Evolutionary conservation across 2,797 vertebrate species (phyloP).

Genomic region (Etheostoma nigrum): DNA sequence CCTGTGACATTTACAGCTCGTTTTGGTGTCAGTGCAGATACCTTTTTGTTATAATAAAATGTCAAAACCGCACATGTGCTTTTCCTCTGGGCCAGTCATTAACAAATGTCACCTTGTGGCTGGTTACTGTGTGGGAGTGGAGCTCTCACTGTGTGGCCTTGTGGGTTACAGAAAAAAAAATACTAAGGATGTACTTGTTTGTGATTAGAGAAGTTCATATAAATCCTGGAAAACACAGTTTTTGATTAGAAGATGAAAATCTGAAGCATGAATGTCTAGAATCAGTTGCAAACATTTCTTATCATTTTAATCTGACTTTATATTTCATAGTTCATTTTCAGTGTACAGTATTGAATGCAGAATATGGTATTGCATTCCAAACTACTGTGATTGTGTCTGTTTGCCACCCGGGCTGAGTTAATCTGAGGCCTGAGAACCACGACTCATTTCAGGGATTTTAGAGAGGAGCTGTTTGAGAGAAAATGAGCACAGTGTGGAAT

Average conservation of each 20-base stretch:
- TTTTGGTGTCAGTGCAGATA: slow-evolving; percentile 16
- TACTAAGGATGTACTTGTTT: slow-evolving; percentile 1
- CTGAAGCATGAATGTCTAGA: background rate
- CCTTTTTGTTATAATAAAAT: slow-evolving; percentile 19
- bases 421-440: slow-evolving; percentile 11
- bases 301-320: background rate
- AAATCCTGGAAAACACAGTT: background rate
- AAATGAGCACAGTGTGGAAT: slow-evolving; percentile 40
- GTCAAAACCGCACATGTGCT: slow-evolving; percentile 26
- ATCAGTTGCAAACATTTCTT: background rate
- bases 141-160: slow-evolving; percentile 7
- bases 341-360: background rate
- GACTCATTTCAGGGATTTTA: slow-evolving; percentile 25
- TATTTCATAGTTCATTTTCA: background rate
- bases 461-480: slow-evolving; percentile 33
- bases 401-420: slow-evolving; percentile 15
- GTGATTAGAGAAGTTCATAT: background rate
- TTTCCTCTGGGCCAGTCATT: slow-evolving; percentile 26
- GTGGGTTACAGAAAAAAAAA: background rate
- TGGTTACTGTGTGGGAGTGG: slow-evolving; percentile 7
- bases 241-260: background rate
- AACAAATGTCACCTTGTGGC: slow-evolving; percentile 48
- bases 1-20: slow-evolving; percentile 44
- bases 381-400: slow-evolving; percentile 4
- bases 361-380: background rate